Evolutionary conservation across 2,113 vertebrate species (phyloP), one percentile per base, ranked within the genome.

Genomic region (Eclectus roratus): DNA sequence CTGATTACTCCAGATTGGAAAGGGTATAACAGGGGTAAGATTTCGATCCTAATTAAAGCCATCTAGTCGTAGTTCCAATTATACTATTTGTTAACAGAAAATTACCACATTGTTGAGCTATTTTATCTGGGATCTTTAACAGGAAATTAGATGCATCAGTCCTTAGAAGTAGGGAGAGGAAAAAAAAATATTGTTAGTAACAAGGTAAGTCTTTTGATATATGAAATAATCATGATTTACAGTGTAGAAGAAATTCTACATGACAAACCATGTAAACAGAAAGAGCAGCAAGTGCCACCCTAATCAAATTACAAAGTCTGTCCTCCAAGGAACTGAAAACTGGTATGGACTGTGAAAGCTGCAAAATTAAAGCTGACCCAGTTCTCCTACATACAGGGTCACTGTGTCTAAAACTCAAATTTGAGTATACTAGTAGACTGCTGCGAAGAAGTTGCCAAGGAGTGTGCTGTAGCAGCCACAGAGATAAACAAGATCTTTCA

Each of bases 31-130:
- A 60, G n/a, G 58, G 17, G 8, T 33, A 55, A 84, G 21, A 49
- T 49, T 31, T 76, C 55, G 7, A 37, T 55, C 52, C 8, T 72
- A 49, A 19, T 39, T 65, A 69, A 91, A 92, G 88, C 92, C 94
- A 88, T 93, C 91, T 93, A 94, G 85, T 89, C 88, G 94, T 63
- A 63, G 33, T 70, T 80, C 13, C 33, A 70, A 14, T 49, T 61
- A 35, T 13, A 33, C 19, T 58, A 15, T 69, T 72, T 74, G 17
- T 76, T 69, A 46, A 81, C 9, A 50, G 50, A 27, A 74, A 60
- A 76, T 64, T 61, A 7, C 16, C 49, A 14, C 31, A 10, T 71
- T 49, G 50, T 3, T 76, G 8, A 53, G 9, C 16, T 25, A 17
- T 15, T 37, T 80, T 50, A 29, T 58, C 64, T 60, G 35, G 33